Evolutionary conservation across 2,113 vertebrate species (phyloP).

Genomic region (Maccullochella peelii): DNA sequence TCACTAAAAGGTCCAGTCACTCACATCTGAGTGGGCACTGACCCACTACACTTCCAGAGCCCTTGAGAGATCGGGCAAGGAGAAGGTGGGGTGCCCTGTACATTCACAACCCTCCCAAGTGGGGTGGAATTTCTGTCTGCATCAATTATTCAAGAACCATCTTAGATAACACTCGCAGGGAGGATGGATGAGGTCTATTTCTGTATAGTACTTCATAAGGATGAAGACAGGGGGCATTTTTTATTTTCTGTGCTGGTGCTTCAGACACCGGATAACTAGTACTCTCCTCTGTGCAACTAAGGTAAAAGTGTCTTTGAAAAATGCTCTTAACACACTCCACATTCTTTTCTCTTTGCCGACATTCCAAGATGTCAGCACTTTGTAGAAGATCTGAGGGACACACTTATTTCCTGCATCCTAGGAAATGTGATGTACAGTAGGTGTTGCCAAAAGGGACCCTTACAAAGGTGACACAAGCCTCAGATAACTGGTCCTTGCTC

Average conservation of each 20-base stretch:
- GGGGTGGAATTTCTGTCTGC: conserved; percentile 80
- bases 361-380: conserved; percentile 70
- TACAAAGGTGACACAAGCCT: conserved; percentile 67
- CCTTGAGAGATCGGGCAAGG: conserved; percentile 56
- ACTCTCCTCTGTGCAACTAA: conserved; percentile 50
- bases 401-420: conserved; percentile 54
- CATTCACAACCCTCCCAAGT: conserved; percentile 71
- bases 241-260: conserved; percentile 73
- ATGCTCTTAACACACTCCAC: conserved; percentile 62
- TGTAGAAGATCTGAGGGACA: conserved; percentile 61
- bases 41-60: conserved; percentile 55
- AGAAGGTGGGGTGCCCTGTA: conserved; percentile 68
- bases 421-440: conserved; percentile 63
- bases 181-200: conserved; percentile 83
- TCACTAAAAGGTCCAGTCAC: conserved; percentile 68
- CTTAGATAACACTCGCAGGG: conserved; percentile 79
- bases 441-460: conserved; percentile 54
- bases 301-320: conserved; percentile 70
- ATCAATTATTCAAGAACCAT: conserved; percentile 83
- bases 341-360: conserved; percentile 49
- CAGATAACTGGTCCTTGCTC: conserved; percentile 23
- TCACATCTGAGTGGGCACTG: conserved; percentile 69
- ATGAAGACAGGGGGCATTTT: conserved; percentile 80
- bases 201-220: conserved; percentile 82
- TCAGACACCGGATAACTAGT: conserved; percentile 66